Base-by-base conservation (phyloP, 2,888 invertebrate species). In the Vanessa cardui region DNA sequence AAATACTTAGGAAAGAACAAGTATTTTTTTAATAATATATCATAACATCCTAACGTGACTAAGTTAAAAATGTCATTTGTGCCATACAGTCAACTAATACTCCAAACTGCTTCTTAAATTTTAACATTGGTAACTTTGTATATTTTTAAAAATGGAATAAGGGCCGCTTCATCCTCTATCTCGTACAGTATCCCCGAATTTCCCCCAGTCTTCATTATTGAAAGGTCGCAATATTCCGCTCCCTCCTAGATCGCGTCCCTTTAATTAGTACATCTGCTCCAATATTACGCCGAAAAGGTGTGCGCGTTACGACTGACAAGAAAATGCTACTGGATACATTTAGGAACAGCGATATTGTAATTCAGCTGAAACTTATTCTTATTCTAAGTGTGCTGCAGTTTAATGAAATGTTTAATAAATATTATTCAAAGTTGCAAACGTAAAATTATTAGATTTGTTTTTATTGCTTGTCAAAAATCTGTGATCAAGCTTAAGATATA, bases 191-290 rank as follows among this genome's bases (percentile, higher is more conserved):
- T 21, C 33, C 52, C 77, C 76, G 78, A 75, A 45, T 62, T 65
- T 71, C 85, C 85, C 87, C 84, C 83, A 78, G 82, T 82, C 82
- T 90, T 89, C 89, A 90, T 90, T 91, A 90, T 88, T 85, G 90
- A 86, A 89, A 90, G 90, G 89, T 89, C 88, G 84, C 89, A 86
- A 87, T 89, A 88, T 87, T 56, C 39, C 26, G 33, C 80, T 82
- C 77, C 77, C 87, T 81, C 83, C 87, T 81, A 80, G 80, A 83
- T 82, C 83, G 81, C 87, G 85, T 84, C 83, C 83, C 85, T 84
- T 87, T 91, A 90, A 91, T 91, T 91, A 90, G 89, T 88, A 87
- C 90, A 90, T 90, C 90, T 90, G 88, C 83, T 82, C 78, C 75
- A 85, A 89, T 90, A 90, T 90, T 90, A 87, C 86, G 77, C 81